phyloP scores from a whole-genome alignment of 2,888 invertebrate genomes.

The Diploptera punctata region DNA sequence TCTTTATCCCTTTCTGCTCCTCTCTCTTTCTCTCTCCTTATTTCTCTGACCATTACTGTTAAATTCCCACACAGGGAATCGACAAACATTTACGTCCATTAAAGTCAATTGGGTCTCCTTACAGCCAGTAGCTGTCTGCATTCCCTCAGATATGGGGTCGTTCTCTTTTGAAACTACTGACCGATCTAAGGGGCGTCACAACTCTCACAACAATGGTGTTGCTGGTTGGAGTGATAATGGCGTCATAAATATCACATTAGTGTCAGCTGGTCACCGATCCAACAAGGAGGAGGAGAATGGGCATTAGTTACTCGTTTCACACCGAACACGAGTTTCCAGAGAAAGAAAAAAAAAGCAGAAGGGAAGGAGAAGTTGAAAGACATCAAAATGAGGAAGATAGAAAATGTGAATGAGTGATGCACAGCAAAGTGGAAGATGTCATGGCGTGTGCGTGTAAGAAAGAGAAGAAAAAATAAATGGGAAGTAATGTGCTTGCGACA shows the following conservation, averaged over 20 bases:
- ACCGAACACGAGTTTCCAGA: background rate
- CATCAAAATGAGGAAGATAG: background rate
- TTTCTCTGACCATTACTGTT: background rate
- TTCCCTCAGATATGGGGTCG: background rate
- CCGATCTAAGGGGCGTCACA: background rate
- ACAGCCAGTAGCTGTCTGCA: background rate
- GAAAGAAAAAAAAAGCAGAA: background rate
- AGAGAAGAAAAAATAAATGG: background rate
- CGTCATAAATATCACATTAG: constrained; percentile 27
- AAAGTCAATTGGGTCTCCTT: background rate
- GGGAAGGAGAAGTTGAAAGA: background rate
- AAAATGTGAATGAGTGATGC: constrained; percentile 4
- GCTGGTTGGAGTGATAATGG: background rate
- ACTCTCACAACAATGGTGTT: constrained; percentile 3
- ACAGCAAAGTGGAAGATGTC: background rate
- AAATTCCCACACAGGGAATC: background rate
- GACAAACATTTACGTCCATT: background rate
- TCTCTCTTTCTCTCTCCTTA: no score
- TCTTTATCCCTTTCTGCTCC: no score
- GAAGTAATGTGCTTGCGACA: background rate
- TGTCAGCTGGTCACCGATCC: background rate
- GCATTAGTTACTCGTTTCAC: constrained; percentile 13
- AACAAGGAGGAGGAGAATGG: background rate
- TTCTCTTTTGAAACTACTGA: background rate
- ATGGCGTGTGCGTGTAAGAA: background rate